Evolutionary conservation across 2,888 invertebrate genomes (phyloP).

Genomic region (Nesidiocoris tenuis): DNA sequence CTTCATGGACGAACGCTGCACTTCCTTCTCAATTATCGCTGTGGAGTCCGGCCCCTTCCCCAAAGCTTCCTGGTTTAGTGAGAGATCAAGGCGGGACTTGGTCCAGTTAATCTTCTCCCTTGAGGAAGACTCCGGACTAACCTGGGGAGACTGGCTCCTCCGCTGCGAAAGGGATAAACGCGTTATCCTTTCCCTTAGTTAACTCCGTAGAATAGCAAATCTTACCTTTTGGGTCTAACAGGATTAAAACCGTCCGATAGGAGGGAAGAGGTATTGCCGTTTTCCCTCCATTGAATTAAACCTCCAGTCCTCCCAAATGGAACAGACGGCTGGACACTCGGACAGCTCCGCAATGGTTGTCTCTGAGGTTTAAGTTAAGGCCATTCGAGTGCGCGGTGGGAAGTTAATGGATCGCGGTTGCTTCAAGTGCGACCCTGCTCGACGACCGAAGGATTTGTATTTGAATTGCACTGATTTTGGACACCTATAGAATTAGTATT

Average conservation of each 20-base stretch:
- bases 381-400: background rate
- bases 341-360: too few relatives aligned
- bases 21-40: constrained; percentile 11
- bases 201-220: constrained; percentile 23
- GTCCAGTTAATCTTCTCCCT: background rate
- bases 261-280: background rate
- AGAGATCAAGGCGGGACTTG: background rate
- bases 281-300: background rate
- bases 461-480: too few relatives aligned
- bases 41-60: background rate
- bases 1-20: background rate
- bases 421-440: background rate
- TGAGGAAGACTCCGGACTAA: background rate
- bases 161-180: constrained; percentile 23
- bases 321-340: background rate
- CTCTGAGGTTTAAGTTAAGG: background rate
- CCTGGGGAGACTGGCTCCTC: background rate
- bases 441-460: background rate
- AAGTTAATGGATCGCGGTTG: background rate
- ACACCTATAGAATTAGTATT: too few relatives aligned
- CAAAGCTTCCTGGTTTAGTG: background rate
- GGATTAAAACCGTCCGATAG: background rate
- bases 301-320: background rate
- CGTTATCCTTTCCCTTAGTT: constrained; percentile 41
- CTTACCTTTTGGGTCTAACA: constrained; percentile 21